Percentiles rank a stretch among this genome's conserved stretches.
These are phyloP conservation scores for Drosophila azteca DNA, from an alignment of 1,140 invertebrate species.

Conservation along the genomic window DNA sequence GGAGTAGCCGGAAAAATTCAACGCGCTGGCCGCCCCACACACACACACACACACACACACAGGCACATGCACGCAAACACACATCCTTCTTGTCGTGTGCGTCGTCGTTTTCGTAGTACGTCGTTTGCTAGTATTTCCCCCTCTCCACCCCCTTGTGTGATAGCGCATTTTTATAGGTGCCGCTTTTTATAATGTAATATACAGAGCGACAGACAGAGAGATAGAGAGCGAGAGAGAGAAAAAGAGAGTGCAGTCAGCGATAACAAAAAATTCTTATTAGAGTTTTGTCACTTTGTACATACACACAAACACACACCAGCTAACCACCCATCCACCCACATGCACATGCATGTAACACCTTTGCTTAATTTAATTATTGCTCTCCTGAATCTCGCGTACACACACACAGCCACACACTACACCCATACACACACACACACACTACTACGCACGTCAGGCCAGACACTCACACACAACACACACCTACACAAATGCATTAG, in stretches of 20 bases:
- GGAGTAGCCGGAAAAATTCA: slow-evolving; percentile 66
- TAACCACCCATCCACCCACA: slow-evolving; percentile 39
- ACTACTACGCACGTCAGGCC: slow-evolving; percentile 26
- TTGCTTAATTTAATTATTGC: slow-evolving; percentile 77
- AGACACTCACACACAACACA: slow-evolving; percentile 43
- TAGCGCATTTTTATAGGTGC: slow-evolving; percentile 35
- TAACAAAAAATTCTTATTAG: slow-evolving; percentile 72
- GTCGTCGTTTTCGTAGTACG: slow-evolving; percentile 75
- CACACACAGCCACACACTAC: slow-evolving; percentile 24
- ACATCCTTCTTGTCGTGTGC: slow-evolving; percentile 28
- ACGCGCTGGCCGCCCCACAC: slow-evolving; percentile 20
- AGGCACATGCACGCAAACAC: background rate
- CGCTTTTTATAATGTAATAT: slow-evolving; percentile 9
- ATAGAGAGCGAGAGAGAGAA: background rate
- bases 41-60: background rate
- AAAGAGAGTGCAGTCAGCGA: slow-evolving; percentile 30
- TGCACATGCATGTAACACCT: slow-evolving; percentile 66
- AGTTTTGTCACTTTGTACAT: slow-evolving; percentile 73
- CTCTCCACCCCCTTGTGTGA: slow-evolving; percentile 18
- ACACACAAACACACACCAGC: slow-evolving; percentile 61
- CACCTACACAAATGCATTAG: slow-evolving; percentile 42
- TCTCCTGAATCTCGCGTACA: slow-evolving; percentile 70
- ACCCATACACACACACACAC: slow-evolving; percentile 51
- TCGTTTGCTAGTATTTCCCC: slow-evolving; percentile 71
- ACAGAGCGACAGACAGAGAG: background rate